Base-by-base conservation (phyloP, 2,888 invertebrate species). In the Aphodius granarius region DNA sequence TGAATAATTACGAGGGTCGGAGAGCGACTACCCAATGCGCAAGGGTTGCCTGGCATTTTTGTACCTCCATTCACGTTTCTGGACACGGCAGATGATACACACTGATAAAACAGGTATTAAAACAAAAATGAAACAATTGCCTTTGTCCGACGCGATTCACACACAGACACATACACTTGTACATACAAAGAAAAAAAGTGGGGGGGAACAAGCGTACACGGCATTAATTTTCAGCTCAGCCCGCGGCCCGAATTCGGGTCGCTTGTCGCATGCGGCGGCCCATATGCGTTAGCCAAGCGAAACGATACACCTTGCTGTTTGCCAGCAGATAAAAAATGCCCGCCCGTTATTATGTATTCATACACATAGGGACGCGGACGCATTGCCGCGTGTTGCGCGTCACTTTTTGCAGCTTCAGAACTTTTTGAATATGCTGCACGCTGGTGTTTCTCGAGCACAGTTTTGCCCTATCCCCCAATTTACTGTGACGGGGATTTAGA, bases 51-150 rank as follows among this genome's bases (percentile, higher is more conserved):
- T 18, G 19, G 19, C 68, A 20, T 68, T 68, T 21, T 68, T 19
- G 13, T n/a, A 21, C n/a, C 6, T 68, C 68, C 68, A 68, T 68
- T 68, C 68, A 68, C 4, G 20, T n/a, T 9, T n/a, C 65, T 20
- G 4, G 5, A 22, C 20, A 13, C 21, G 68, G 68, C 20, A 68
- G 68, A 68, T 68, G 68, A 68, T 68, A 21, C 68, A 22, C 19
- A 21, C 20, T 4, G 68, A 68, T 68, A 68, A 68, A 19, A 68
- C 68, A 68, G 68, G 68, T 68, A 68, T 68, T 68, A 68, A 68
- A 68, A 68, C 68, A 20, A 22, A 43, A 22, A 21, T 22, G 68
- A 68, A 68, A 68, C 68, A 68, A 68, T 68, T 68, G 68, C 68
- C 68, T 68, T 68, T 68, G 68, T 68, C 68, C 68, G 22, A 20